Conservation (phyloP, 2,113 vertebrate species). For the Egretta garzetta region DNA sequence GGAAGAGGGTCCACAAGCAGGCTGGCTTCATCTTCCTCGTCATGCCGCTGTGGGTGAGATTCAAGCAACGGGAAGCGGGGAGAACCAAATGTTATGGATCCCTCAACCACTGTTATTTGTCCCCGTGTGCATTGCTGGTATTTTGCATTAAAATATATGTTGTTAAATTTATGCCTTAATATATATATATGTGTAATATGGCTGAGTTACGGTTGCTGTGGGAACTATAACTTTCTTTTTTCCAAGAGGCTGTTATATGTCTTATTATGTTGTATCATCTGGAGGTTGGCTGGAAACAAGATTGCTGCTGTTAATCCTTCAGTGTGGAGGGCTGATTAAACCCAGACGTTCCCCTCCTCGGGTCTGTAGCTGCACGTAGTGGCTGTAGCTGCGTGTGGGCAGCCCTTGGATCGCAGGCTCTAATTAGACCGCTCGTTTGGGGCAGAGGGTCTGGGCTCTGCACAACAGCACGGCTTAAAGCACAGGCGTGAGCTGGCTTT, state of each 20-base stretch:
- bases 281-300: conserved; percentile 41
- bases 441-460: neutral
- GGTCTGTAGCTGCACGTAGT: neutral
- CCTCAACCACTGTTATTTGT: conserved; percentile 23
- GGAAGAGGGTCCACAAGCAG: neutral
- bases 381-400: neutral
- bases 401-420: neutral
- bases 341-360: neutral
- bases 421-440: neutral
- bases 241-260: conserved; percentile 54
- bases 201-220: conserved; percentile 67
- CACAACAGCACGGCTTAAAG: fast-evolving
- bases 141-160: conserved; percentile 67
- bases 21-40: neutral
- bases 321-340: neutral
- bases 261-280: conserved; percentile 63
- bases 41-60: fast-evolving
- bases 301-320: conserved; percentile 64
- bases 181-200: conserved; percentile 36
- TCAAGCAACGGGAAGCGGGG: neutral
- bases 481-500: fast-evolving
- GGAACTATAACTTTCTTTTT: conserved; percentile 63
- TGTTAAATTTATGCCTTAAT: conserved; percentile 70
- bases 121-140: neutral
- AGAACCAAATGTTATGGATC: conserved; percentile 13